These are phyloP conservation scores for Dynastes hyllus DNA, from an alignment of 2,888 invertebrate species.

Conservation along the genomic window DNA sequence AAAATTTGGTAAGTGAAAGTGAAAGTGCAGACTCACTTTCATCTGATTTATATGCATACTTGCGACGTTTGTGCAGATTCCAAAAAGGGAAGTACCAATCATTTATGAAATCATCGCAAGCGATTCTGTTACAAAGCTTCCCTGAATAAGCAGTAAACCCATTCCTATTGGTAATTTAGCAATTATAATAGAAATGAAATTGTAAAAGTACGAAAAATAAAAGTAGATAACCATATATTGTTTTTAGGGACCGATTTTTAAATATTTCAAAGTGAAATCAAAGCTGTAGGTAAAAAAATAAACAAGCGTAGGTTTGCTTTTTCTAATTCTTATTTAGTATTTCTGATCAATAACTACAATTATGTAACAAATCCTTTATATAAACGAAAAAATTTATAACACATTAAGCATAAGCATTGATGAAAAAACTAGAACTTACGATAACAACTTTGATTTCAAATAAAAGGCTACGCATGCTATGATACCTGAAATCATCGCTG, in stretches of 20 bases:
- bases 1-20: conserved; percentile 18
- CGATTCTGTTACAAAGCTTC: too few species aligned
- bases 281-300: neutral
- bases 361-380: neutral
- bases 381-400: neutral
- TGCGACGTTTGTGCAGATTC: conserved; percentile 26
- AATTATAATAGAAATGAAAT: too few species aligned
- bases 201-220: too few species aligned
- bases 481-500: neutral
- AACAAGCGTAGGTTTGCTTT: conserved; percentile 9
- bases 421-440: neutral
- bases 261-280: too few species aligned
- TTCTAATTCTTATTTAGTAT: neutral
- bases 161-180: too few species aligned
- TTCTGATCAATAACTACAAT: neutral
- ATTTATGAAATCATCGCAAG: conserved; percentile 1
- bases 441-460: conserved; percentile 7
- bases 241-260: too few species aligned
- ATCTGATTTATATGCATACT: neutral
- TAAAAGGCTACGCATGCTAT: neutral
- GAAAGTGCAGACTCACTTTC: conserved; percentile 15
- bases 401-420: neutral
- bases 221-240: too few species aligned
- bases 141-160: too few species aligned
- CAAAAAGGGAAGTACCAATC: conserved; percentile 21